Percentiles rank a stretch among this genome's conserved stretches.
Conservation (phyloP, 1,140 invertebrate genomes). For the honey bee (Apis mellifera) region DNA sequence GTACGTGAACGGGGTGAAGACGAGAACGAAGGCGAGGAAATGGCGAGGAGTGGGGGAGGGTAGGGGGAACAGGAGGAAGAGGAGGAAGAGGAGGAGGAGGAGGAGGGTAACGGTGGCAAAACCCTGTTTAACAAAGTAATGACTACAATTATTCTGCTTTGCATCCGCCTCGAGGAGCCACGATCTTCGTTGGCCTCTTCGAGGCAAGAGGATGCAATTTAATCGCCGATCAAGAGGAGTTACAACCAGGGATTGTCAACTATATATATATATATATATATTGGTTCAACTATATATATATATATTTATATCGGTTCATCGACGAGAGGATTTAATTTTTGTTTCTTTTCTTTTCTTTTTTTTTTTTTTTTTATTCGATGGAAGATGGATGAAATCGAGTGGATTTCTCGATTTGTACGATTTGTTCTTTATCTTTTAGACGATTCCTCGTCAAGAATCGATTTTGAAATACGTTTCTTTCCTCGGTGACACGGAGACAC, state of each 20-base stretch:
- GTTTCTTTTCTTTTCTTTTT: background rate
- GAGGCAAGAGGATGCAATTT: conserved; percentile 50
- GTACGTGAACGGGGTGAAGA: background rate
- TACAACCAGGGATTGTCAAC: conserved; percentile 55
- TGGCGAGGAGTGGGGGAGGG: background rate
- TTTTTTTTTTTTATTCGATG: background rate
- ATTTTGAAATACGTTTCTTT: too few species aligned
- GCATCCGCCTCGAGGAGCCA: conserved; percentile 45
- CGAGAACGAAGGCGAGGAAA: background rate
- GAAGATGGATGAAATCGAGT: too few species aligned
- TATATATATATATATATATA: background rate
- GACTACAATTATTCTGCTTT: conserved; percentile 66
- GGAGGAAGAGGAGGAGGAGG: background rate
- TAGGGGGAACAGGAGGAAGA: background rate
- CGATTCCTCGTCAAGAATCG: too few species aligned
- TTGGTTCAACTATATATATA: conserved; percentile 25
- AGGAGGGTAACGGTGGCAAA: conserved; percentile 39
- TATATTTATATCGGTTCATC: conserved; percentile 8
- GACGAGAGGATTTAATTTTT: background rate
- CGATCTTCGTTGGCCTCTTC: background rate
- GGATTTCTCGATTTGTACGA: too few species aligned
- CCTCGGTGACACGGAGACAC: too few species aligned
- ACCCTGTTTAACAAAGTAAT: conserved; percentile 67
- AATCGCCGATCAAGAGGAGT: conserved; percentile 63
- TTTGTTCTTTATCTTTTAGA: too few species aligned